A percentile compares a stretch with the other conserved stretches of the same genome.
These are phyloP conservation scores for Avahi laniger DNA, from an alignment of 2,797 vertebrate species.

Conservation along the genomic window DNA sequence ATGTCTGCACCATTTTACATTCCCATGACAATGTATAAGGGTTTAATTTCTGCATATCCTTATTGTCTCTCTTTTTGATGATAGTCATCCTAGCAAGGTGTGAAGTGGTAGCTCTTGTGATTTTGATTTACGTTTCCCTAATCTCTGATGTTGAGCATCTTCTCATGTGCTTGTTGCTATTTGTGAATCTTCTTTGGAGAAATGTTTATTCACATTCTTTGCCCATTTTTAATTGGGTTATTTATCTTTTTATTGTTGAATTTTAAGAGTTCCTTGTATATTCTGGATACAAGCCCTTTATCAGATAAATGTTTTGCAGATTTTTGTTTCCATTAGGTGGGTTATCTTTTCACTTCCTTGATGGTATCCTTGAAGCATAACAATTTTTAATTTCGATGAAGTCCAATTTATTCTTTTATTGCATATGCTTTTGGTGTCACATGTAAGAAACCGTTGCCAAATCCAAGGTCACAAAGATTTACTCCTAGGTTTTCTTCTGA, in stretches of 20 bases:
- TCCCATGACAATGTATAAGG: not conserved
- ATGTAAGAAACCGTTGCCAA: not conserved
- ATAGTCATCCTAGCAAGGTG: not conserved
- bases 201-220: constrained; percentile 1
- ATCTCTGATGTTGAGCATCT: not conserved
- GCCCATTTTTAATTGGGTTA: not conserved
- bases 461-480: not conserved
- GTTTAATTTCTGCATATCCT: not conserved
- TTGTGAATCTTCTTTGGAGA: not conserved
- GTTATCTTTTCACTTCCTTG: constrained; percentile 3
- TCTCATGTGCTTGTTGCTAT: not conserved
- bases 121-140: not conserved
- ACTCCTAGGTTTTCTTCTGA: not conserved
- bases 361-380: not conserved
- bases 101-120: not conserved
- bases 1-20: not conserved
- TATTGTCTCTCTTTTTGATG: not conserved
- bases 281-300: not conserved
- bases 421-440: not conserved
- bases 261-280: not conserved
- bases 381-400: not conserved
- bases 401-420: not conserved
- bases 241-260: not conserved
- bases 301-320: not conserved
- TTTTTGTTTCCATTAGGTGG: not conserved